phyloP scores from a whole-genome alignment of 2,797 vertebrate genomes.

The Columba guinea region DNA sequence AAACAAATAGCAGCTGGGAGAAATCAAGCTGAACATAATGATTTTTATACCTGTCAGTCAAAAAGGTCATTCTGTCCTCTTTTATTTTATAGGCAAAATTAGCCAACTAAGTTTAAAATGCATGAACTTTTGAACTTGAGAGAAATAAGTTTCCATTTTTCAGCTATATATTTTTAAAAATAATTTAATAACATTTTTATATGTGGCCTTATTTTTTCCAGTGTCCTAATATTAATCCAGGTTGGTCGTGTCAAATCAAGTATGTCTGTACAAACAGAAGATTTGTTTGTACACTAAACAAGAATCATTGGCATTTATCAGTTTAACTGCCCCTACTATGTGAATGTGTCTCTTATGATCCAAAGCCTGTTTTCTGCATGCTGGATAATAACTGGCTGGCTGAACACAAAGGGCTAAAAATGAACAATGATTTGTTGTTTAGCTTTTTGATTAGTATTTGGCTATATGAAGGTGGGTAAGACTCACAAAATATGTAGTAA shows the following conservation, averaged over 20 bases:
- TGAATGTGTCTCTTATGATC: background rate
- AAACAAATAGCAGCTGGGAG: background rate
- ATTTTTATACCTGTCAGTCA: background rate
- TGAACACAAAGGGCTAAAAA: background rate
- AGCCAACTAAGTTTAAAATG: background rate
- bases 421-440: background rate
- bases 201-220: background rate
- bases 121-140: background rate
- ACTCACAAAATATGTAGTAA: constrained; percentile 76
- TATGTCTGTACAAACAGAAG: background rate
- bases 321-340: background rate
- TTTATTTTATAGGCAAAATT: background rate
- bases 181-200: background rate
- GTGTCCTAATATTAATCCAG: background rate
- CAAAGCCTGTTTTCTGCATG: background rate
- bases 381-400: background rate
- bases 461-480: constrained; percentile 48
- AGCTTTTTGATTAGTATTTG: constrained; percentile 2
- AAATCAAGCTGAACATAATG: background rate
- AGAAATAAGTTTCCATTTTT: background rate
- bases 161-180: background rate
- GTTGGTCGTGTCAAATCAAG: background rate
- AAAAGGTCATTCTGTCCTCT: background rate
- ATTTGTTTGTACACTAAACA: background rate
- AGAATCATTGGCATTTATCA: background rate